A percentile compares a stretch with the other conserved stretches of the same genome.
These are phyloP conservation scores for Mugil cephalus DNA, from an alignment of 2,113 vertebrate genomes.

Conservation along the genomic window DNA sequence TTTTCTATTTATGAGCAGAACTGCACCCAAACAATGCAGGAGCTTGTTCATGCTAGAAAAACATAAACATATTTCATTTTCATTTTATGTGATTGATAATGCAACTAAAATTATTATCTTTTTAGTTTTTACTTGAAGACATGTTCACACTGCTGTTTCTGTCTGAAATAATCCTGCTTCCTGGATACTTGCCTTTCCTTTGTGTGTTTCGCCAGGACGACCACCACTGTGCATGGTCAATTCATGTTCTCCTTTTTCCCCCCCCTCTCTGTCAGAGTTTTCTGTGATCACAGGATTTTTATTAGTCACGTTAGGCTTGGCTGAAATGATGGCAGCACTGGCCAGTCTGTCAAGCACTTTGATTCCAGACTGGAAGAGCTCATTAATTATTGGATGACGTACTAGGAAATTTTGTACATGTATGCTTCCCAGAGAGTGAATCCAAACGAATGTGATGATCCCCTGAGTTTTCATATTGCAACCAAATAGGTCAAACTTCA, in stretches of 20 bases:
- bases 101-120: conserved; percentile 4
- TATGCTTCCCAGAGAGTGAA: background rate
- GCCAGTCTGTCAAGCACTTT: background rate
- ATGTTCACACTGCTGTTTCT: background rate
- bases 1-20: conserved; percentile 19
- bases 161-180: background rate
- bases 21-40: conserved; percentile 4
- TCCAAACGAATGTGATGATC: background rate
- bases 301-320: background rate
- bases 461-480: background rate
- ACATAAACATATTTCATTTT: background rate
- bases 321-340: background rate
- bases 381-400: background rate
- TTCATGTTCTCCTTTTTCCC: background rate
- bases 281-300: background rate
- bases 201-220: background rate
- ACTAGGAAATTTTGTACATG: background rate
- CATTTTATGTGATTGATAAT: conserved; percentile 24
- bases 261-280: background rate
- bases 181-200: background rate
- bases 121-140: background rate
- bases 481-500: background rate
- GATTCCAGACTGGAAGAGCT: background rate
- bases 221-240: no score
- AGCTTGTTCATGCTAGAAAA: background rate